phyloP scores from a whole-genome alignment of 64 coral and sea anemone species.

The Pocillopora verrucosa region DNA sequence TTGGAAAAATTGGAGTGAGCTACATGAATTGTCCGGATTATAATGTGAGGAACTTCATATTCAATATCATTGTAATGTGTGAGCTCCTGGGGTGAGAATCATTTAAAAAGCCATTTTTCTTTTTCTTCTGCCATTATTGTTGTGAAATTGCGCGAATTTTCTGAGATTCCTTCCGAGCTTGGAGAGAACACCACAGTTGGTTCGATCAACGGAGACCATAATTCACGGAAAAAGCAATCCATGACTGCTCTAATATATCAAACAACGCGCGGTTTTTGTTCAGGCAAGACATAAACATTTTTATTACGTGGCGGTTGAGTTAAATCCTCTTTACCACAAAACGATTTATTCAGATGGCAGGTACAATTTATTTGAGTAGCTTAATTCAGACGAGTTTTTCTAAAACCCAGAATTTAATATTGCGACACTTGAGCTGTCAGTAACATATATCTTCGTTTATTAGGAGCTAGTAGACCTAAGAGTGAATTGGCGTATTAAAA shows the following conservation, averaged over 20 bases:
- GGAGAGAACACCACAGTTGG: neutral
- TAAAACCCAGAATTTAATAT: too few relatives aligned
- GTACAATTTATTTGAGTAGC: neutral
- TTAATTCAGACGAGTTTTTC: neutral
- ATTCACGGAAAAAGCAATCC: neutral
- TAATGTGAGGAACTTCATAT: neutral
- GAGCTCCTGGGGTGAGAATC: neutral
- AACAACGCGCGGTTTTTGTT: neutral
- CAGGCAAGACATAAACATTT: neutral
- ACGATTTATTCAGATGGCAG: neutral
- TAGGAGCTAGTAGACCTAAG: too few relatives aligned
- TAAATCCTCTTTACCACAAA: neutral
- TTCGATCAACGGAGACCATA: neutral
- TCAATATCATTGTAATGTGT: neutral
- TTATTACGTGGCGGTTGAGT: neutral
- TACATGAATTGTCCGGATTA: neutral
- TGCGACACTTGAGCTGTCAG: too few relatives aligned
- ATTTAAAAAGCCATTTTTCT: neutral
- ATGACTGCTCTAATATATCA: neutral
- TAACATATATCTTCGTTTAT: too few relatives aligned
- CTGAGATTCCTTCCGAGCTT: neutral
- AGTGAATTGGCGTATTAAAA: too few relatives aligned
- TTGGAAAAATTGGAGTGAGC: too few relatives aligned
- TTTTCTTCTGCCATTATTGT: neutral
- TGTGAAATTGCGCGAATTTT: neutral